phyloP scores from a whole-genome alignment of 1,140 invertebrate species.

The Cydia fagiglandana region DNA sequence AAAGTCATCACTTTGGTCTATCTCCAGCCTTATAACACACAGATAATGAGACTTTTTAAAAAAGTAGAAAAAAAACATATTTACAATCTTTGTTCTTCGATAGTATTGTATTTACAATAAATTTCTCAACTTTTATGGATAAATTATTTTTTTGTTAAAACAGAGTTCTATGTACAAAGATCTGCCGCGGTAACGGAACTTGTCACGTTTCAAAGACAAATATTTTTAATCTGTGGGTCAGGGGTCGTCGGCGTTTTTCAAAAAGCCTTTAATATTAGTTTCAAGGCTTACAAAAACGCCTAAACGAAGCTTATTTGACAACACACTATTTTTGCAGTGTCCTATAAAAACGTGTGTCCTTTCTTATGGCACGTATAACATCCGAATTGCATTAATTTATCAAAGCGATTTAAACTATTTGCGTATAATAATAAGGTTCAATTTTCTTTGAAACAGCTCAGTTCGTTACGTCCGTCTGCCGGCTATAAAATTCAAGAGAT shows the following conservation, averaged over 20 bases:
- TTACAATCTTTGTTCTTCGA: slow-evolving; percentile 36
- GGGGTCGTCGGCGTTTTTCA: slow-evolving; percentile 65
- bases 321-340: slow-evolving; percentile 76
- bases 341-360: slow-evolving; percentile 76
- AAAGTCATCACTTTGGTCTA: slow-evolving; percentile 80
- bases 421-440: background rate
- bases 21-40: slow-evolving; percentile 76
- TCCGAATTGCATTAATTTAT: slow-evolving; percentile 10
- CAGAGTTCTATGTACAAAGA: slow-evolving; percentile 71
- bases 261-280: slow-evolving; percentile 57
- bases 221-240: slow-evolving; percentile 32
- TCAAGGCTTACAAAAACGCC: slow-evolving; percentile 72
- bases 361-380: slow-evolving; percentile 22
- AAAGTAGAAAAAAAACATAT: slow-evolving; percentile 34
- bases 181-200: slow-evolving; percentile 68
- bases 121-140: slow-evolving; percentile 38
- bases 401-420: slow-evolving; percentile 48
- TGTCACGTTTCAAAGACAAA: slow-evolving; percentile 56
- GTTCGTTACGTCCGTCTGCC: slow-evolving; percentile 60
- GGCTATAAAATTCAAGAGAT: slow-evolving; percentile 77
- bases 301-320: slow-evolving; percentile 45
- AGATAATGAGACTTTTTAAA: slow-evolving; percentile 49
- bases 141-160: slow-evolving; percentile 53
- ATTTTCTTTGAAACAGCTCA: slow-evolving; percentile 55
- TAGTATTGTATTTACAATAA: slow-evolving; percentile 54